Conservation (phyloP, 2,888 invertebrate genomes). For the Ophion costatus region DNA sequence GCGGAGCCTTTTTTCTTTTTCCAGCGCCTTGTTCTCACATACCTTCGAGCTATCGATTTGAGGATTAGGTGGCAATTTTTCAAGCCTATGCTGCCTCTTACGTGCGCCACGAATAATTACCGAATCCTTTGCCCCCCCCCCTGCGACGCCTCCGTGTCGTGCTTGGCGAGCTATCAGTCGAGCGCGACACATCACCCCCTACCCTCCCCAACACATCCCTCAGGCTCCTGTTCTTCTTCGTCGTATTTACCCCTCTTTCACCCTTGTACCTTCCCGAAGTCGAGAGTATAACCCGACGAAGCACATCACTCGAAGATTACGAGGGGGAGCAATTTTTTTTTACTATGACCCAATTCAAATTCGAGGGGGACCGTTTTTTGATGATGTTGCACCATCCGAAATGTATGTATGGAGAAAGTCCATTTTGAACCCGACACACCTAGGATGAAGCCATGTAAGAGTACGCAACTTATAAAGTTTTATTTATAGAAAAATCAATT, state of each 20-base stretch:
- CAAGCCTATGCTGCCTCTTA: slow-evolving; percentile 76
- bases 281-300: slow-evolving; percentile 66
- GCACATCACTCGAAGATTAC: slow-evolving; percentile 69
- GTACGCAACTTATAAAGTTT: no score
- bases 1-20: slow-evolving; percentile 27
- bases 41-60: slow-evolving; percentile 77
- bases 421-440: no score
- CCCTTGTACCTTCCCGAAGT: slow-evolving; percentile 58
- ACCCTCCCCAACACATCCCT: slow-evolving; percentile 47
- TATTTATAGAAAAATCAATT: no score
- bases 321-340: slow-evolving; percentile 64
- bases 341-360: slow-evolving; percentile 61
- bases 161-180: slow-evolving; percentile 22
- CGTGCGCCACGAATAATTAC: slow-evolving; percentile 78
- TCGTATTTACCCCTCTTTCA: slow-evolving; percentile 43
- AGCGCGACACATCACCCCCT: slow-evolving; percentile 48
- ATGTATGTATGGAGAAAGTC: neutral
- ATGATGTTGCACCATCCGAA: slow-evolving; percentile 57
- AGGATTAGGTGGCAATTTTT: slow-evolving; percentile 83
- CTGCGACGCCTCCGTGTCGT: neutral
- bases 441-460: neutral
- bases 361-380: slow-evolving; percentile 51
- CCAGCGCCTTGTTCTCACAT: slow-evolving; percentile 69
- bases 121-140: slow-evolving; percentile 68
- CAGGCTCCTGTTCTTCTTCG: slow-evolving; percentile 61